Conservation (phyloP, 1,140 invertebrate genomes). For the Diorhabda sublineata region DNA sequence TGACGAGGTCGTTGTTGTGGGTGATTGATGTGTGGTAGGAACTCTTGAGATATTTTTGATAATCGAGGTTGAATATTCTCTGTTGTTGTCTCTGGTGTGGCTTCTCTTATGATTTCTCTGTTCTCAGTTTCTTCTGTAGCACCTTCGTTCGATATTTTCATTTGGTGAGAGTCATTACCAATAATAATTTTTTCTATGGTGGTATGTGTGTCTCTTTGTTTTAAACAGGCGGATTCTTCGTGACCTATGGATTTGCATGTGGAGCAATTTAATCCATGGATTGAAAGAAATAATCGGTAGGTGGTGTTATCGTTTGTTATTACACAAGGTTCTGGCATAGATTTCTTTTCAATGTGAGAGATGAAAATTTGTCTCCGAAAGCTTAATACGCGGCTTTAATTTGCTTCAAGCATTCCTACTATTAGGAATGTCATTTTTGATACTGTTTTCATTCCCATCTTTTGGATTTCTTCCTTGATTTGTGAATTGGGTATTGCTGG, state of each 20-base stretch:
- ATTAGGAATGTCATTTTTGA: neutral
- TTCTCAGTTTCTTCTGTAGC: too few species aligned
- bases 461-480: neutral
- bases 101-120: too few species aligned
- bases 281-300: neutral
- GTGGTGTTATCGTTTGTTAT: neutral
- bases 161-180: too few species aligned
- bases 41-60: too few species aligned
- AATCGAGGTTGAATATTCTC: too few species aligned
- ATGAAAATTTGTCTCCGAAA: neutral
- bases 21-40: too few species aligned
- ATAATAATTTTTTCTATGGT: too few species aligned
- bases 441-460: neutral
- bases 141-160: too few species aligned
- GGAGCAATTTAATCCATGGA: neutral
- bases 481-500: neutral
- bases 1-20: too few species aligned
- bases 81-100: too few species aligned
- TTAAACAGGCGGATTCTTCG: too few species aligned
- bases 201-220: too few species aligned
- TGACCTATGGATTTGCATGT: neutral
- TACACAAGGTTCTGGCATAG: neutral
- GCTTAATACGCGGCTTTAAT: neutral
- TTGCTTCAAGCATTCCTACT: neutral
- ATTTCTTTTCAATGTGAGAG: neutral